These are phyloP conservation scores for Pempheris klunzingeri DNA, from an alignment of 2,797 vertebrate genomes.

Conservation along the genomic window DNA sequence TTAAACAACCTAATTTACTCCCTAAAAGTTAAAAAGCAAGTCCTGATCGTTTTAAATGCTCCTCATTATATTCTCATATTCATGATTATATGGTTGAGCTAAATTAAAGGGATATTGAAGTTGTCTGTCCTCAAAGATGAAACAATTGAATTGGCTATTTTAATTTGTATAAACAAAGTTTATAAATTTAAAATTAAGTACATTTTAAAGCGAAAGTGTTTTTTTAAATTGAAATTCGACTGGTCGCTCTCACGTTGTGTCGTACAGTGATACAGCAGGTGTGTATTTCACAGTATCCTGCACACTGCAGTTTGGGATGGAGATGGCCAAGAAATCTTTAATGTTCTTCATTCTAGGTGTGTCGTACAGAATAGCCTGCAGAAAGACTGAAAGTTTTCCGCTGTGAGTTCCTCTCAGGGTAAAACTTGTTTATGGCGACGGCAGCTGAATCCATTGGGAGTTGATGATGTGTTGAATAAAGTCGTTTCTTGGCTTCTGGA, in stretches of 20 bases:
- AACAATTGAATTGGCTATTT: too few relatives aligned
- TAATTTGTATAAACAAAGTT: not conserved
- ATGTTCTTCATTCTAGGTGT: not conserved
- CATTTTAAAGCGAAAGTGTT: too few relatives aligned
- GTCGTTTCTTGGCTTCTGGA: conserved; percentile 41
- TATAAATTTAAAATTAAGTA: not conserved
- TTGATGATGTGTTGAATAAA: conserved; percentile 53
- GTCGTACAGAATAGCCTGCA: conserved; percentile 9
- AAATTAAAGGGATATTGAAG: not conserved
- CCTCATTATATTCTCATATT: not conserved
- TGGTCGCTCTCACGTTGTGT: not conserved
- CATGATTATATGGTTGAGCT: not conserved
- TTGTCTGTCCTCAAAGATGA: not conserved
- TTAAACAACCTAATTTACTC: not conserved
- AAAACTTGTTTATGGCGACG: conserved; percentile 28
- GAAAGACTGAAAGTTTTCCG: conserved; percentile 19
- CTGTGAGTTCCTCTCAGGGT: conserved; percentile 23
- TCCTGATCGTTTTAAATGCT: not conserved
- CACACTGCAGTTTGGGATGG: not conserved
- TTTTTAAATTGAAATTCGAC: not conserved
- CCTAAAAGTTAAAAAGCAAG: not conserved
- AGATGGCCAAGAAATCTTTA: not conserved
- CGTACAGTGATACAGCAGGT: not conserved
- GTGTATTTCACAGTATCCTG: not conserved
- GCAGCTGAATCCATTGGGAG: conserved; percentile 43